Conservation (phyloP, 2,888 invertebrate species). For the Zelleria hepariella region DNA sequence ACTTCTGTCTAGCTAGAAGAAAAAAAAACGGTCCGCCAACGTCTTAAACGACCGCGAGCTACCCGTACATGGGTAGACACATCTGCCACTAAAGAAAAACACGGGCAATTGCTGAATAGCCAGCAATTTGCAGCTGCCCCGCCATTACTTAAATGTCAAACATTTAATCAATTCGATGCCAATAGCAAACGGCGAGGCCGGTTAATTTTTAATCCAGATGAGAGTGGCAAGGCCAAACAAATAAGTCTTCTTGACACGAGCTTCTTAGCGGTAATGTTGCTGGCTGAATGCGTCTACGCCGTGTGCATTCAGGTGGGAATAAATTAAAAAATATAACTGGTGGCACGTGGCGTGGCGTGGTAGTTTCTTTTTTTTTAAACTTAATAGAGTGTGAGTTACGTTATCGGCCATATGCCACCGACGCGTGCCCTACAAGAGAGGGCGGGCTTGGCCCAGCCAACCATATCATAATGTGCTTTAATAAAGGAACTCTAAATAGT, state of each 20-base stretch:
- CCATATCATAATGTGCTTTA: constrained; percentile 21
- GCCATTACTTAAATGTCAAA: constrained; percentile 61
- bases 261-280: not conserved
- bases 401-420: constrained; percentile 59
- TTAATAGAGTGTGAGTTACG: constrained; percentile 15
- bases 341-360: constrained; percentile 42
- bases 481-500: no score
- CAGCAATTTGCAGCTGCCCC: constrained; percentile 51
- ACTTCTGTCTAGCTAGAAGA: not conserved
- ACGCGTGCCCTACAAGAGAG: constrained; percentile 45
- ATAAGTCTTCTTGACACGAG: not conserved
- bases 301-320: not conserved
- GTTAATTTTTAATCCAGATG: constrained; percentile 25
- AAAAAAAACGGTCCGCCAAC: constrained; percentile 2
- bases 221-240: not conserved
- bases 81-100: constrained; percentile 45
- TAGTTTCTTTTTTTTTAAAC: constrained; percentile 28
- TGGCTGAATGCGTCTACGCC: not conserved
- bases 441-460: constrained; percentile 24
- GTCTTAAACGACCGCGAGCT: constrained; percentile 8
- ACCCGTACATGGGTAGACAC: constrained; percentile 33
- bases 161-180: constrained; percentile 46
- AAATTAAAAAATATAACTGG: constrained; percentile 32
- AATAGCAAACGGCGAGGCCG: constrained; percentile 33
- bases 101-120: constrained; percentile 39